Conservation (phyloP, 2,888 invertebrate genomes). For the Drepanosiphum platanoidis region DNA sequence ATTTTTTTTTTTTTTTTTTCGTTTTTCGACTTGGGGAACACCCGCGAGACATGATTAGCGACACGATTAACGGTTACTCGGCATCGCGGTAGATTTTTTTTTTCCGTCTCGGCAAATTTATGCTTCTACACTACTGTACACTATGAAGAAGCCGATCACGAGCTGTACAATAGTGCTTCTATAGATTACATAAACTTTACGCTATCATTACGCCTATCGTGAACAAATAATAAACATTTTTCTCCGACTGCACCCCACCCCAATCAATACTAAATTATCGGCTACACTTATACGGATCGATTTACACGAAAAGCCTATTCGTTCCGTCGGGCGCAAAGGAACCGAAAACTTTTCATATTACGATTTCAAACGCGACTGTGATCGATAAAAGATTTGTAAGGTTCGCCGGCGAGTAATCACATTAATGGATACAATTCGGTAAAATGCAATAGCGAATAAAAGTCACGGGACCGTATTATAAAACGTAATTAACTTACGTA, state of each 20-base stretch:
- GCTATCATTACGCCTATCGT: no score
- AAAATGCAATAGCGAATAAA: conserved; percentile 8
- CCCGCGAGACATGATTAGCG: background rate
- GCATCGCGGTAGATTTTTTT: background rate
- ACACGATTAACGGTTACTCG: background rate
- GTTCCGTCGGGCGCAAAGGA: background rate
- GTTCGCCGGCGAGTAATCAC: conserved; percentile 2
- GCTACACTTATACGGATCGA: background rate
- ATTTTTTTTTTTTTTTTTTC: conserved; percentile 21
- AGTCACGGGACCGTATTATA: background rate
- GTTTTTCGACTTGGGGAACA: background rate
- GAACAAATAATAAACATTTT: no score
- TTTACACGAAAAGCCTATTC: background rate
- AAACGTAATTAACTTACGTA: conserved; percentile 42
- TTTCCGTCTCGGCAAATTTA: background rate
- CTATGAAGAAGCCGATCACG: no score
- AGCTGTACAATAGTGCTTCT: no score
- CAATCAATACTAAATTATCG: background rate
- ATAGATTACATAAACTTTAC: no score
- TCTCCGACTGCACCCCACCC: background rate
- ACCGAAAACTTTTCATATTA: background rate
- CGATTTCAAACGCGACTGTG: conserved; percentile 6
- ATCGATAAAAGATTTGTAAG: conserved; percentile 21
- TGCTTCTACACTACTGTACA: background rate
- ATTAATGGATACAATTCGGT: conserved; percentile 40